These are phyloP conservation scores for Alcedo quadribrachys DNA, from an alignment of 2,797 vertebrate genomes.

Conservation along the genomic window DNA sequence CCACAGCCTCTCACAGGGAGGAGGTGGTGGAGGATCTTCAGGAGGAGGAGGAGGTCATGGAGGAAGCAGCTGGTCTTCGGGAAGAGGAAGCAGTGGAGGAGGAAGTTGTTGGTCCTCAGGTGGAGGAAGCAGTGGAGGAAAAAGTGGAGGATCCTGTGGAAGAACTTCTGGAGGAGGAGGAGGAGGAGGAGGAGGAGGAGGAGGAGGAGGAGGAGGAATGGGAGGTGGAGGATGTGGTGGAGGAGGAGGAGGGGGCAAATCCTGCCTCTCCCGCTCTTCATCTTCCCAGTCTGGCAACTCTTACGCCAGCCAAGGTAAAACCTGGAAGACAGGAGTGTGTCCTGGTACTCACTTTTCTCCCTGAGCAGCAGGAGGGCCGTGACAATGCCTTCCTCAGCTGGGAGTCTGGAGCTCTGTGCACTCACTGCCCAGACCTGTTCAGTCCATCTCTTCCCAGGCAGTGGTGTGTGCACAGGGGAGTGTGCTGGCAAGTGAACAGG, in stretches of 20 bases:
- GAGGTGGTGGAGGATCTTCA: not conserved
- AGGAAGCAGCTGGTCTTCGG: not conserved
- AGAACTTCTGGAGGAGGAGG: constrained; percentile 1
- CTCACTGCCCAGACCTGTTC: fast-evolving
- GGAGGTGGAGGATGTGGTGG: constrained; percentile 29
- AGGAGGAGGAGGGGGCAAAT: constrained; percentile 22
- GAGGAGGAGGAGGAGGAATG: not conserved
- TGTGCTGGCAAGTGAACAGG: not conserved
- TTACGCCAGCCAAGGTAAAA: constrained; percentile 42
- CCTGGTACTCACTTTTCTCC: not conserved
- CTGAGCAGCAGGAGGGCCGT: not conserved
- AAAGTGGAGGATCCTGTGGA: not conserved
- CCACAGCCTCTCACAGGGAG: constrained; percentile 30
- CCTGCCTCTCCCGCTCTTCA: constrained; percentile 37
- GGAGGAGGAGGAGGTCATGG: constrained; percentile 44
- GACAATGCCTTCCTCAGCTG: not conserved
- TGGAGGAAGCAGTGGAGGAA: constrained; percentile 27
- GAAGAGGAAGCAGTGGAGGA: constrained; percentile 4
- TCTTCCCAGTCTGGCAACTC: constrained; percentile 1
- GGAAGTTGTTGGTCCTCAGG: constrained; percentile 35
- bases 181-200: not conserved
- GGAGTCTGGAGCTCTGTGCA: not conserved
- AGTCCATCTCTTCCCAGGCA: not conserved
- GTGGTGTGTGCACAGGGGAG: not conserved
- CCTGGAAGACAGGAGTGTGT: not conserved